A percentile compares a stretch with the other conserved stretches of the same genome.
Conservation (phyloP, 2,797 vertebrate species). For the Cyclura pinguis region DNA sequence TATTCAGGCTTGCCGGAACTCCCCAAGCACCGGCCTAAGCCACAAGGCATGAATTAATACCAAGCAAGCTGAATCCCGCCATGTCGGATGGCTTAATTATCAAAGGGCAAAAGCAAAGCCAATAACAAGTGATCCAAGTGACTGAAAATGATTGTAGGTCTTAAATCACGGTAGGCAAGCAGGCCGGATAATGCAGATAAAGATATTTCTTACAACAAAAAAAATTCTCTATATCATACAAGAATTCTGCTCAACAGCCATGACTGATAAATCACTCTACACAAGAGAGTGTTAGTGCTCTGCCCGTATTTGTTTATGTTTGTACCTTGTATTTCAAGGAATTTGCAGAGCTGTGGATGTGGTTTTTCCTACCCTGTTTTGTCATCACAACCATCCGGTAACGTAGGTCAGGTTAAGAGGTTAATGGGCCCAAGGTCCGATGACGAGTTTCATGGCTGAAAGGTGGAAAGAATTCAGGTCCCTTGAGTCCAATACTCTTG, state of each 20-base stretch:
- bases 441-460: background rate
- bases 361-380: background rate
- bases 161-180: conserved; percentile 25
- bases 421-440: background rate
- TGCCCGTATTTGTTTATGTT: no score
- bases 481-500: background rate
- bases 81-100: conserved; percentile 71
- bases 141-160: background rate
- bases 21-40: conserved; percentile 52
- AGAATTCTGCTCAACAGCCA: background rate
- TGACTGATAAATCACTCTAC: background rate
- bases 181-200: conserved; percentile 13
- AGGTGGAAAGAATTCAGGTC: no score
- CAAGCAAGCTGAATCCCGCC: conserved; percentile 52
- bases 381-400: background rate
- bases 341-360: no score
- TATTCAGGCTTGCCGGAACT: conserved; percentile 59
- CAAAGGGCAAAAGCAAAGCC: conserved; percentile 1
- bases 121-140: no score
- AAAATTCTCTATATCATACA: conserved; percentile 31
- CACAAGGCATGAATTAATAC: conserved; percentile 48
- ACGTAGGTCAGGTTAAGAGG: background rate
- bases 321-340: background rate
- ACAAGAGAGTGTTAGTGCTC: no score
- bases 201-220: conserved; percentile 22